Evolutionary conservation across 2,113 vertebrate genomes (phyloP).

Genomic region (Ibidorhyncha struthersii): DNA sequence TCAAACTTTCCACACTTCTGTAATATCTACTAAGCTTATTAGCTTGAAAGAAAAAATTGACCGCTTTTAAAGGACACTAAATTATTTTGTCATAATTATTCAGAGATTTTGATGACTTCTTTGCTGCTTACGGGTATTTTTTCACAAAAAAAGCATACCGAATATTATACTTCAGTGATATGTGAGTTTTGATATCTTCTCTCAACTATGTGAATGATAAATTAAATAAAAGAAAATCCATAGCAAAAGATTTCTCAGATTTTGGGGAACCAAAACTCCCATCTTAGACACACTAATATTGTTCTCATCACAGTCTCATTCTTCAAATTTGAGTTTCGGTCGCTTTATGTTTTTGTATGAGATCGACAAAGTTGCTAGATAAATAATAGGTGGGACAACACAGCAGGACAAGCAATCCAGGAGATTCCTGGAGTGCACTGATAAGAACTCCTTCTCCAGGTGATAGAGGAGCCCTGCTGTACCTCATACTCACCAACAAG

Average conservation of each 20-base stretch:
- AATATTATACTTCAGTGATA: not conserved
- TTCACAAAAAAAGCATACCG: not conserved
- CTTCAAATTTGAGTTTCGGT: not conserved
- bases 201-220: not conserved
- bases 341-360: not conserved
- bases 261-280: not conserved
- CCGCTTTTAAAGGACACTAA: not conserved
- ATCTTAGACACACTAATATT: not conserved
- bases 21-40: conserved; percentile 42
- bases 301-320: not conserved
- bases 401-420: not conserved
- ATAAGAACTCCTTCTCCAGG: not conserved
- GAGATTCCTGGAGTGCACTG: not conserved
- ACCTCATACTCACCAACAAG: not conserved
- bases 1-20: conserved; percentile 22
- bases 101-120: not conserved
- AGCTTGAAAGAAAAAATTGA: not conserved
- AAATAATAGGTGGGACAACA: not conserved
- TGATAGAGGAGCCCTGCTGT: rapidly evolving
- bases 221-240: not conserved
- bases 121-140: not conserved
- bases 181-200: not conserved
- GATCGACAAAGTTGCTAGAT: not conserved
- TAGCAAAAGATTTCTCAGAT: not conserved
- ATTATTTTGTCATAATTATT: conserved; percentile 1